Evolutionary conservation across 2,113 vertebrate genomes (phyloP).

Genomic region (Prunella himalayana): DNA sequence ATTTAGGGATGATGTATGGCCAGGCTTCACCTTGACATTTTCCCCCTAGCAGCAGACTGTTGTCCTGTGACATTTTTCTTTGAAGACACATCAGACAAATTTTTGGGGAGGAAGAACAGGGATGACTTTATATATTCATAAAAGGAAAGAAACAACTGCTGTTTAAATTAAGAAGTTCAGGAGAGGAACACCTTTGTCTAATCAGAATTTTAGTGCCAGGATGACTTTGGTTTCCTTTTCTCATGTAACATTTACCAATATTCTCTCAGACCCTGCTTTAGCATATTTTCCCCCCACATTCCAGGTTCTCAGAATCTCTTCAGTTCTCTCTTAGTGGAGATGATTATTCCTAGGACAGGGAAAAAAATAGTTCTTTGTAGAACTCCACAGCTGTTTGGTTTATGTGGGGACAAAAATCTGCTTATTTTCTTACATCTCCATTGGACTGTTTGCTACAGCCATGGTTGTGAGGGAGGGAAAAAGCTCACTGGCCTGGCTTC

Average conservation of each 20-base stretch:
- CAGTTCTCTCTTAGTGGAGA: background rate
- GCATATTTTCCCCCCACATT: background rate
- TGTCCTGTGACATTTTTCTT: slow-evolving; percentile 31
- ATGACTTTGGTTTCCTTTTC: background rate
- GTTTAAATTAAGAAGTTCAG: background rate
- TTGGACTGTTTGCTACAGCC: background rate
- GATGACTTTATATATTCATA: background rate
- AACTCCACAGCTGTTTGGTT: background rate
- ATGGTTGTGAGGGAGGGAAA: background rate
- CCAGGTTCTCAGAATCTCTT: background rate
- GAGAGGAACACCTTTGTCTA: background rate
- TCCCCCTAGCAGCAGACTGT: background rate
- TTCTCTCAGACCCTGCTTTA: background rate
- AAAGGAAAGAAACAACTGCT: background rate
- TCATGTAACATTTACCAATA: background rate
- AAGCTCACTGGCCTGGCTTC: background rate
- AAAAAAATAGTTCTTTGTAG: background rate
- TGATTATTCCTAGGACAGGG: background rate
- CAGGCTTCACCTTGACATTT: slow-evolving; percentile 41
- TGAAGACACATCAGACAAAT: background rate
- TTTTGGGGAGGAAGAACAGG: background rate
- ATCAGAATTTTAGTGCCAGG: background rate
- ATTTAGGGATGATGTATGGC: slow-evolving; percentile 63
- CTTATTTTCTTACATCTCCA: background rate
- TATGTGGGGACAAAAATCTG: background rate